Evolutionary conservation across 2,113 vertebrate species (phyloP).

Genomic region (Orthonyx spaldingii): DNA sequence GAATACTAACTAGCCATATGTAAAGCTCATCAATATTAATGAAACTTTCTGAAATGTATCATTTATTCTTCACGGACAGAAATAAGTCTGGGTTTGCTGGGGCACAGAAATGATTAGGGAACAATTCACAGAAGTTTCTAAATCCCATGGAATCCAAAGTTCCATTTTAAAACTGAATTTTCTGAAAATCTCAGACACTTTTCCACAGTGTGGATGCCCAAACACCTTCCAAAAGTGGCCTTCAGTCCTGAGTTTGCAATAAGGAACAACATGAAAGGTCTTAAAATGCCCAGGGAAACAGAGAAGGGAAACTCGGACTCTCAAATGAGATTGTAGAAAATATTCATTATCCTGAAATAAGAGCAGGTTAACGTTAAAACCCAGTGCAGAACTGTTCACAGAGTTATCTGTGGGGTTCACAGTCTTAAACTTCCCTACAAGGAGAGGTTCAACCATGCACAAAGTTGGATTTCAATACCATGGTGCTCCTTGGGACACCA

Average conservation of each 20-base stretch:
- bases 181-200: neutral
- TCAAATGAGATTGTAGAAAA: neutral
- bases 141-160: neutral
- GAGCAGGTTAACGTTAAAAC: neutral
- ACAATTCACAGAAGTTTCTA: neutral
- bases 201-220: too few relatives aligned
- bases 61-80: constrained; percentile 43
- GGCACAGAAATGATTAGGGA: neutral
- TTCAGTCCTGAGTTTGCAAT: neutral
- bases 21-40: constrained; percentile 75
- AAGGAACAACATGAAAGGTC: fast-evolving
- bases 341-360: neutral
- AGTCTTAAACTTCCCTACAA: neutral
- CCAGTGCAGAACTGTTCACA: fast-evolving
- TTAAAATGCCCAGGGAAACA: neutral
- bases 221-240: neutral
- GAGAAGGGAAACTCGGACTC: neutral
- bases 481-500: neutral
- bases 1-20: constrained; percentile 60
- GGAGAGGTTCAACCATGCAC: neutral
- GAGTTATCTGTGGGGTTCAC: neutral
- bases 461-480: neutral
- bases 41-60: constrained; percentile 45
- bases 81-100: neutral
- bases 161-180: neutral